Conservation (phyloP, 1,140 invertebrate species). For the Drosophila sproati region DNA sequence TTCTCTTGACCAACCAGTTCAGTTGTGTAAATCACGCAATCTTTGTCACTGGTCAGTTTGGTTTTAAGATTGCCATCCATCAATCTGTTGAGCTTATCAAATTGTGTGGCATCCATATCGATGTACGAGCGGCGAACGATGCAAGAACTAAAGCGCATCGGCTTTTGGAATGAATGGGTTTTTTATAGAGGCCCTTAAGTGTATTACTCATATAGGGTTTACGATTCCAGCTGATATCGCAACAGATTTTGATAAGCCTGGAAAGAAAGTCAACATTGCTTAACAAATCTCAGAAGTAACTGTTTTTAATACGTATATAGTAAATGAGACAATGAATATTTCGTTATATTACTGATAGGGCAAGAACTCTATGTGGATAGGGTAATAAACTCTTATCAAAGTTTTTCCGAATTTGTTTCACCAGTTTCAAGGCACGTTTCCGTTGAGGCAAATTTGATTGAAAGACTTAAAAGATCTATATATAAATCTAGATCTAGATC, state of each 20-base stretch:
- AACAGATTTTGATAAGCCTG: constrained; percentile 9
- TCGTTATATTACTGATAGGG: constrained; percentile 11
- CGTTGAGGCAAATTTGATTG: too few species aligned
- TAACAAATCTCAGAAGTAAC: background rate
- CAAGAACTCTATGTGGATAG: constrained; percentile 10
- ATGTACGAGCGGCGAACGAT: background rate
- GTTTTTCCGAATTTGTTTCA: constrained; percentile 1
- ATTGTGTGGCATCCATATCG: constrained; percentile 58
- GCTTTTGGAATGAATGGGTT: background rate
- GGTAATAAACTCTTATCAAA: constrained; percentile 10
- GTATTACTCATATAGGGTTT: background rate
- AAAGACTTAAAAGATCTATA: too few species aligned
- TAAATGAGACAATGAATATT: background rate
- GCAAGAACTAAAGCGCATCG: constrained; percentile 13
- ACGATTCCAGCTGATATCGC: constrained; percentile 13
- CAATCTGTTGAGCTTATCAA: constrained; percentile 36
- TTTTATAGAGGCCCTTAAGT: constrained; percentile 21
- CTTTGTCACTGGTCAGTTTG: background rate
- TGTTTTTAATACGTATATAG: background rate
- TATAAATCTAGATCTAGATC: too few species aligned
- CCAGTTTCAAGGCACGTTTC: constrained; percentile 2
- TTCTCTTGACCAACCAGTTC: constrained; percentile 21
- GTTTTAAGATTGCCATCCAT: constrained; percentile 11
- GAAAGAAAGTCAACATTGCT: background rate
- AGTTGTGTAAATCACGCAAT: constrained; percentile 45